A percentile compares a stretch with the other conserved stretches of the same genome.
Evolutionary conservation across 2,797 vertebrate species (phyloP).

Genomic region (Acanthurus leucopareius): DNA sequence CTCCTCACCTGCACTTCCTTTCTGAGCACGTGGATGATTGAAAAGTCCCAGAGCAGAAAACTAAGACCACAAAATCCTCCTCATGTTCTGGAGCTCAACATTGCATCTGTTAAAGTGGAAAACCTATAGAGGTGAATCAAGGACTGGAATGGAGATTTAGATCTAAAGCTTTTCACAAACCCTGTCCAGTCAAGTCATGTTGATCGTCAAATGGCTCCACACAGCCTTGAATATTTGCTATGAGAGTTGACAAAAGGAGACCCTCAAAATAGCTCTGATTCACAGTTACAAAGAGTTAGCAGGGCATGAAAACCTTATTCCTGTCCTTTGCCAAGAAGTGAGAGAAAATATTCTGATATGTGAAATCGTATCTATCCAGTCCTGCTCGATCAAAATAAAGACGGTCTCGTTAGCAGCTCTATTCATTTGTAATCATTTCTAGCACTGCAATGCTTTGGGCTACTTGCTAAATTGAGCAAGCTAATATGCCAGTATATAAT

Average conservation of each 20-base stretch:
- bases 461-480: no score
- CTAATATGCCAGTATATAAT: no score
- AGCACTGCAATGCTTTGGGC: no score
- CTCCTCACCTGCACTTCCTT: conserved; percentile 14
- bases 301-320: conserved; percentile 1
- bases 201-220: conserved; percentile 25
- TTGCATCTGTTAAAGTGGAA: conserved; percentile 19
- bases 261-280: background rate
- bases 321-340: background rate
- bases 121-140: conserved; percentile 31
- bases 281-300: background rate
- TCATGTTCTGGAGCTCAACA: conserved; percentile 21
- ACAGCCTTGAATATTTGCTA: conserved; percentile 12
- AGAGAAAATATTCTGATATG: conserved; percentile 15
- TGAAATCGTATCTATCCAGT: no score
- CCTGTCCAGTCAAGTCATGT: conserved; percentile 27
- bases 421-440: no score
- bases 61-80: conserved; percentile 41
- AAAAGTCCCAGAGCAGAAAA: conserved; percentile 52
- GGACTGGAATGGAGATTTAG: background rate
- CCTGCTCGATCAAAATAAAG: no score
- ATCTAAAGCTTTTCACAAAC: conserved; percentile 30
- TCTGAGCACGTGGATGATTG: conserved; percentile 39
- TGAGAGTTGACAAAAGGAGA: conserved; percentile 7
- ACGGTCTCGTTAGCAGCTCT: no score